Percentiles rank a stretch among this genome's conserved stretches.
These are phyloP conservation scores for Ophioninae sp. DNA, from an alignment of 2,888 invertebrate genomes.

Conservation along the genomic window DNA sequence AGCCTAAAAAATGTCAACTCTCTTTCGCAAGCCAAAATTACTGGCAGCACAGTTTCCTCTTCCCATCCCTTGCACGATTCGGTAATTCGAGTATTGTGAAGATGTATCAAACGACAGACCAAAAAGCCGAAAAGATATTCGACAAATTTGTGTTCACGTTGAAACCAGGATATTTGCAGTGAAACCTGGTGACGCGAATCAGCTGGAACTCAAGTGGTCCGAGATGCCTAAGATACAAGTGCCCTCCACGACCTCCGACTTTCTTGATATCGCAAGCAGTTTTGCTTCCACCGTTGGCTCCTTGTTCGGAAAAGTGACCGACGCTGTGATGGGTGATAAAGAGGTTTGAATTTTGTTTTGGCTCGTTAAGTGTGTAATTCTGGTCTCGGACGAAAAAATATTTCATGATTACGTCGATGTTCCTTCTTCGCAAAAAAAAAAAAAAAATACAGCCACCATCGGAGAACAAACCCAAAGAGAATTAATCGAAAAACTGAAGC, in stretches of 20 bases:
- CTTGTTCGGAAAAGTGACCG: conserved; percentile 64
- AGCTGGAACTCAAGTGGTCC: conserved; percentile 81
- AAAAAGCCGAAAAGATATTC: conserved; percentile 4
- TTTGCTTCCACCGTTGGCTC: conserved; percentile 80
- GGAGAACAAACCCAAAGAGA: conserved; percentile 30
- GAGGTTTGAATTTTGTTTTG: conserved; percentile 64
- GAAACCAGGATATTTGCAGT: conserved; percentile 80
- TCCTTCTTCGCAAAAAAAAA: conserved; percentile 34
- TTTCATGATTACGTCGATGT: background rate
- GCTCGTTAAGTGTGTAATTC: conserved; percentile 2
- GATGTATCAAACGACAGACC: background rate
- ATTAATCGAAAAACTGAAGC: conserved; percentile 32
- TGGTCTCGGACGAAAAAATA: background rate
- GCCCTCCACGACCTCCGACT: conserved; percentile 84
- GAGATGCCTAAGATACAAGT: conserved; percentile 85
- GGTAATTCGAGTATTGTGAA: background rate
- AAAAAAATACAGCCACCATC: conserved; percentile 34
- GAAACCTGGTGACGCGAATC: conserved; percentile 85
- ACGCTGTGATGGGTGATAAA: conserved; percentile 63
- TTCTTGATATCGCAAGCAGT: conserved; percentile 81
- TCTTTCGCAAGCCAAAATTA: background rate
- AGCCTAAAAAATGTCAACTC: background rate
- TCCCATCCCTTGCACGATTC: background rate
- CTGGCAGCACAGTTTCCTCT: background rate
- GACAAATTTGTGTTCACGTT: conserved; percentile 35